These are phyloP conservation scores for Tichodroma muraria DNA, from an alignment of 2,113 vertebrate genomes.

Conservation along the genomic window DNA sequence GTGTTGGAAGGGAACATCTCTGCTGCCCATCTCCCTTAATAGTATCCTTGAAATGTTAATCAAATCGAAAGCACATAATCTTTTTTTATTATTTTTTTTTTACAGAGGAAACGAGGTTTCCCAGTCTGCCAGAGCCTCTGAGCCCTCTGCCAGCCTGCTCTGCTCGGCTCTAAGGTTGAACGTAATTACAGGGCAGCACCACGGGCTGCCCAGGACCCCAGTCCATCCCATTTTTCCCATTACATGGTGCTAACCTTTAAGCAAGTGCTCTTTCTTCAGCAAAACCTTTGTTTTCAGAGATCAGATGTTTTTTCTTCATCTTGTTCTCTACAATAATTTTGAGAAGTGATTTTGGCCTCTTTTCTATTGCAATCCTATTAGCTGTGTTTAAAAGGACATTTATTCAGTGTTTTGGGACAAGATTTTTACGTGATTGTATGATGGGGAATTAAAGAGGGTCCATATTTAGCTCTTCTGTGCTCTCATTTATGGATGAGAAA, in stretches of 20 bases:
- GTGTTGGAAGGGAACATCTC: neutral
- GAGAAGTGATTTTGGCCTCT: neutral
- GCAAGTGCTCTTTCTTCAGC: neutral
- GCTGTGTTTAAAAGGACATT: neutral
- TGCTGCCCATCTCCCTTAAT: neutral
- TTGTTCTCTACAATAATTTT: neutral
- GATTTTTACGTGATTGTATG: neutral
- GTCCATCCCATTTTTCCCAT: neutral
- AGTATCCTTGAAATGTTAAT: neutral
- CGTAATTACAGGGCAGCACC: neutral
- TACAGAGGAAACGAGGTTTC: neutral
- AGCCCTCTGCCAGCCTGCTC: neutral
- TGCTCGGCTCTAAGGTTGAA: neutral
- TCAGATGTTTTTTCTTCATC: neutral
- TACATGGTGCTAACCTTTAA: neutral
- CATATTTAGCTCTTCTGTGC: conserved; percentile 1
- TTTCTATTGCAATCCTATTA: neutral
- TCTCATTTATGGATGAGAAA: conserved; percentile 22
- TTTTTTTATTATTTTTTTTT: neutral
- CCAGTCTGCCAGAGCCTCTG: neutral
- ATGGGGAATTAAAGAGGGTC: neutral
- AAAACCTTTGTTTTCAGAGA: neutral
- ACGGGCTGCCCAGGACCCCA: neutral
- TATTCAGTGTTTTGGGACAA: neutral
- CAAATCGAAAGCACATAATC: neutral